Percentiles rank a stretch among this genome's conserved stretches.
phyloP scores from a whole-genome alignment of 2,113 vertebrate species.

The Dromiciops gliroides region DNA sequence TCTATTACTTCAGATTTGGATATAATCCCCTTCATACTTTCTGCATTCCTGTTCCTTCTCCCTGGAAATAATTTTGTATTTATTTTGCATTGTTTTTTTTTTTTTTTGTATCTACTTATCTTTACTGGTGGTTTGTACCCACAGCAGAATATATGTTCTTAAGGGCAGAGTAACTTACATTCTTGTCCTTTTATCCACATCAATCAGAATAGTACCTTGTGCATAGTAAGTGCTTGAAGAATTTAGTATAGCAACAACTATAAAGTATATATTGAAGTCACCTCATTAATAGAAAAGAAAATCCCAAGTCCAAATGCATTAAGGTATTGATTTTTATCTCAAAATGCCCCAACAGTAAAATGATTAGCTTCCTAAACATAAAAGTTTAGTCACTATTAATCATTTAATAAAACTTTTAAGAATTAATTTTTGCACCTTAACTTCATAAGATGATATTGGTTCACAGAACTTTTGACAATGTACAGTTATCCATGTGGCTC shows the following conservation, averaged over 20 bases:
- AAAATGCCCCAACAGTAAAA: background rate
- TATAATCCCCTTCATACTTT: background rate
- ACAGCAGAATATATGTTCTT: background rate
- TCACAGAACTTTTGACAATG: background rate
- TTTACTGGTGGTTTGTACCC: background rate
- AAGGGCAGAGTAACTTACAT: background rate
- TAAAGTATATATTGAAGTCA: background rate
- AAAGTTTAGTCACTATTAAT: background rate
- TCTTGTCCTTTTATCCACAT: background rate
- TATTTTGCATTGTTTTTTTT: background rate
- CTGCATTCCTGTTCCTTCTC: background rate
- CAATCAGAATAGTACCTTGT: background rate
- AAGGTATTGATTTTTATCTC: background rate
- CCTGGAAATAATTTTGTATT: background rate
- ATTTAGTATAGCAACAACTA: background rate
- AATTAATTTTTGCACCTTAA: background rate
- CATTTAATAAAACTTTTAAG: background rate
- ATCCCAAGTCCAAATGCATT: background rate
- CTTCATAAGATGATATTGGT: background rate
- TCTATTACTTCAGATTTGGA: background rate
- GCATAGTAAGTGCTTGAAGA: background rate
- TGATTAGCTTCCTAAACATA: background rate
- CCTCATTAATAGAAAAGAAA: background rate
- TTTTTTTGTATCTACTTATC: too few relatives aligned
- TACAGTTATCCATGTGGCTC: background rate